Conservation (phyloP, 1,140 invertebrate species). For the Drosophila bocki region DNA sequence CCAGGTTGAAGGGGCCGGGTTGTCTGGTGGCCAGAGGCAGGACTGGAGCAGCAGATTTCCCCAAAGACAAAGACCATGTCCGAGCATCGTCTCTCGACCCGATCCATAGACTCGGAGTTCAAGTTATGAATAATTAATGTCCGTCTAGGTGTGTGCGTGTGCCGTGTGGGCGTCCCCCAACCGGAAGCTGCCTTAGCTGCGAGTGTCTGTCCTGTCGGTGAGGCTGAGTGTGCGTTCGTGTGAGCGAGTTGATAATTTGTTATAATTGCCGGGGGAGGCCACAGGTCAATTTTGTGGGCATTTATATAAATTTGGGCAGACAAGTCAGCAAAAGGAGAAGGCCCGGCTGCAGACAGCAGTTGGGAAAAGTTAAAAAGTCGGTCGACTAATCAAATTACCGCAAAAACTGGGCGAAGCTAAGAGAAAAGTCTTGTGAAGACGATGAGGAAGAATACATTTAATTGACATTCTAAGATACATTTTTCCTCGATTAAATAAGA, state of each 20-base stretch:
- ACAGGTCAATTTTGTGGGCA: constrained; percentile 82
- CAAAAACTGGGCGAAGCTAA: background rate
- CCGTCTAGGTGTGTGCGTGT: constrained; percentile 61
- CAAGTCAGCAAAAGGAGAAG: constrained; percentile 49
- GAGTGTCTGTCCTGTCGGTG: constrained; percentile 20
- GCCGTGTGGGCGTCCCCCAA: constrained; percentile 31
- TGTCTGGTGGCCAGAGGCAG: constrained; percentile 6
- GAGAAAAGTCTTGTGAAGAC: background rate
- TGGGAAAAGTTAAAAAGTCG: constrained; percentile 32
- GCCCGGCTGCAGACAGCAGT: constrained; percentile 24
- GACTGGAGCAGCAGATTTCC: constrained; percentile 61
- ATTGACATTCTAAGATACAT: background rate
- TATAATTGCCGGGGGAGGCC: constrained; percentile 79
- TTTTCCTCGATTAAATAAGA: background rate
- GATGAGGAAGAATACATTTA: background rate
- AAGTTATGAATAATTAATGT: constrained; percentile 82
- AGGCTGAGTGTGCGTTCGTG: constrained; percentile 50
- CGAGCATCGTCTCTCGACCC: constrained; percentile 36
- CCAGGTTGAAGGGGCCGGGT: constrained; percentile 9
- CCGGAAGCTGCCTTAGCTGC: constrained; percentile 44
- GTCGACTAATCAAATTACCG: constrained; percentile 52
- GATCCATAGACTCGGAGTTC: constrained; percentile 55
- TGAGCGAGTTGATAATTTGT: constrained; percentile 82
- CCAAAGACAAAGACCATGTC: constrained; percentile 69
- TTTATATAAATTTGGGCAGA: constrained; percentile 75